Base-by-base conservation (phyloP, 2,888 invertebrate species). In the Ceratothoa steindachneri region DNA sequence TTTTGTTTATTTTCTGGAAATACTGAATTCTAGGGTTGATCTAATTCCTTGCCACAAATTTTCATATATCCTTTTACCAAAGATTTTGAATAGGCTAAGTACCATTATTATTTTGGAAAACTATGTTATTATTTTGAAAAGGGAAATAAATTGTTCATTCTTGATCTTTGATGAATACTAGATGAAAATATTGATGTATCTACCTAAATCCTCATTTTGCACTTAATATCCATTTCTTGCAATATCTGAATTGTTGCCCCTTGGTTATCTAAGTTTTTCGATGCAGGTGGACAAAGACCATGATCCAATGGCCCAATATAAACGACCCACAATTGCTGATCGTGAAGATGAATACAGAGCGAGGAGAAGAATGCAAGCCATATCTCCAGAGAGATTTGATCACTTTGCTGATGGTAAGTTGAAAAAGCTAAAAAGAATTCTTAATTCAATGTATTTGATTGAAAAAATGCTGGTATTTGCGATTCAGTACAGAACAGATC, bases 291-390 rank as follows among this genome's bases (percentile, higher is more conserved):
- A 93, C 82, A 93, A 95, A 84, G 95, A 95, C 84, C 92, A 91
- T 86, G 96, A 97, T 86, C 96, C 96, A 19, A 93, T 97, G 88
- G 96, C 94, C 67, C 95, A 95, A 81, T 90, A 94, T 82, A 88
- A 95, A 79, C 88, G 93, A 72, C 93, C 94, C 65, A 96, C 95
- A 19, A 95, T 98, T 83, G 93, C 94, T 0, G 97, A 98, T 82
- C 89, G 96, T 81, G 97, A 98, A 86, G 96, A 97, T 89, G 97
- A 98, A 84, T 99, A 99, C 83, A 89, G 94, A 73, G 92, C 92
- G 82, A 91, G 93, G 82, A 88, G 95, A 81, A 89, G 95, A 77
- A 88, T 92, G 85, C 79, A 80, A 53, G 78, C 80, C 73, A 96
- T 99, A 83, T 99, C 99, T 2, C 99, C 99, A 0, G 97, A 96